Conservation (phyloP, 1,140 invertebrate genomes). For the Zaprionus africanus region DNA sequence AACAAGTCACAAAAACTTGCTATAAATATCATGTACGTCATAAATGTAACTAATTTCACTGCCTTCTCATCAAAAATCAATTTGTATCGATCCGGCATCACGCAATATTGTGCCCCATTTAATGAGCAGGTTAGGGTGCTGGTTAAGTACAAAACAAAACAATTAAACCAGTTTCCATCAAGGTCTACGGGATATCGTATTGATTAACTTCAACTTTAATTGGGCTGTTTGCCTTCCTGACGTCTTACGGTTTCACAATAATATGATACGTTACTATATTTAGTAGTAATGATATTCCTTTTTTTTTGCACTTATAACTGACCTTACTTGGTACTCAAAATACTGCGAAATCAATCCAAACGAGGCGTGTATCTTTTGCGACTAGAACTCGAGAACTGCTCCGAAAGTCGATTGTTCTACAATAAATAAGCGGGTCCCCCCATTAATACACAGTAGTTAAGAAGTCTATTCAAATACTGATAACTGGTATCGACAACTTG, state of each 20-base stretch:
- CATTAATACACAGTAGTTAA: slow-evolving; percentile 29
- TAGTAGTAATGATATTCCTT: not conserved
- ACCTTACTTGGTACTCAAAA: slow-evolving; percentile 24
- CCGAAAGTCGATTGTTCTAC: slow-evolving; percentile 8
- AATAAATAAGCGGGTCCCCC: slow-evolving; percentile 13
- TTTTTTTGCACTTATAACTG: slow-evolving; percentile 23
- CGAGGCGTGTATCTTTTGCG: slow-evolving; percentile 23
- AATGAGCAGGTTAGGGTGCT: not conserved
- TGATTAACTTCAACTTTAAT: not conserved
- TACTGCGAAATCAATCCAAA: not conserved
- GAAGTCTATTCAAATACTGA: slow-evolving; percentile 50
- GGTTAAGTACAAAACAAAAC: not conserved
- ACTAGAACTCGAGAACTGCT: slow-evolving; percentile 24
- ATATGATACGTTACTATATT: not conserved
- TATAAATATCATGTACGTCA: not conserved
- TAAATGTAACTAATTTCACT: not conserved
- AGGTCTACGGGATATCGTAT: slow-evolving; percentile 38
- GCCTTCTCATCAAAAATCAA: not conserved
- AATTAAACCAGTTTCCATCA: slow-evolving; percentile 19
- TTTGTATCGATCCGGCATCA: not conserved
- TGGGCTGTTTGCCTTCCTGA: not conserved
- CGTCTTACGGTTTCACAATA: not conserved
- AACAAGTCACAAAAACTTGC: not conserved
- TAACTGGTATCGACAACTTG: slow-evolving; percentile 56
- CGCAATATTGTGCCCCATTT: not conserved